These are phyloP conservation scores for Thecocarcelia acutangulata DNA, from an alignment of 2,888 invertebrate species.

Conservation along the genomic window DNA sequence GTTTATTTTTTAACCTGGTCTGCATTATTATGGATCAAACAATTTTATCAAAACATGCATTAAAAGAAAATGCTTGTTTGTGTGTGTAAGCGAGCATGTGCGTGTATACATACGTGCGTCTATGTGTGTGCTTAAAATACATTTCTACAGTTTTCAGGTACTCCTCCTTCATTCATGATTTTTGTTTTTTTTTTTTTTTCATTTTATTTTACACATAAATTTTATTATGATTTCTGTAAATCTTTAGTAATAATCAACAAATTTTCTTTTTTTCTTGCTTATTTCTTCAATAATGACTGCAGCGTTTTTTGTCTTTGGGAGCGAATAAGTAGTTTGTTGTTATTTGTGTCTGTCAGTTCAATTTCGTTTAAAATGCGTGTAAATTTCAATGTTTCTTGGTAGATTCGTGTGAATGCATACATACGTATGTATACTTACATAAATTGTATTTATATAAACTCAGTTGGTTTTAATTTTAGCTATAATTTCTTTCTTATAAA, in stretches of 20 bases:
- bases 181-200: constrained; percentile 22
- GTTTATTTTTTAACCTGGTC: background rate
- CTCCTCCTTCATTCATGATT: constrained; percentile 51
- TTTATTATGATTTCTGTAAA: constrained; percentile 60
- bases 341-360: constrained; percentile 26
- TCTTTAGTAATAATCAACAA: constrained; percentile 57
- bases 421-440: too few relatives aligned
- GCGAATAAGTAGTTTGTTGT: background rate
- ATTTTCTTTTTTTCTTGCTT: constrained; percentile 22
- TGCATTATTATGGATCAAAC: constrained; percentile 70
- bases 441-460: constrained; percentile 31
- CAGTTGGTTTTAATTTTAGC: constrained; percentile 16
- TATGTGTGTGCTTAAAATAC: background rate
- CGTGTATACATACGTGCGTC: background rate
- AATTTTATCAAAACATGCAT: constrained; percentile 64
- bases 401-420: constrained; percentile 33
- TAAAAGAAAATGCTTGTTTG: constrained; percentile 15
- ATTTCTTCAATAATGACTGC: constrained; percentile 5
- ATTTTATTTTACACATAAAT: constrained; percentile 43
- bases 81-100: background rate
- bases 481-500: constrained; percentile 40
- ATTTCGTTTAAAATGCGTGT: constrained; percentile 45
- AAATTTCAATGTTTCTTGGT: constrained; percentile 43
- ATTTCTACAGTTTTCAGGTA: constrained; percentile 23
- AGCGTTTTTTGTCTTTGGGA: constrained; percentile 14